phyloP scores from a whole-genome alignment of 92 coral and sea anemone genomes.

The Diadumene lineata region DNA sequence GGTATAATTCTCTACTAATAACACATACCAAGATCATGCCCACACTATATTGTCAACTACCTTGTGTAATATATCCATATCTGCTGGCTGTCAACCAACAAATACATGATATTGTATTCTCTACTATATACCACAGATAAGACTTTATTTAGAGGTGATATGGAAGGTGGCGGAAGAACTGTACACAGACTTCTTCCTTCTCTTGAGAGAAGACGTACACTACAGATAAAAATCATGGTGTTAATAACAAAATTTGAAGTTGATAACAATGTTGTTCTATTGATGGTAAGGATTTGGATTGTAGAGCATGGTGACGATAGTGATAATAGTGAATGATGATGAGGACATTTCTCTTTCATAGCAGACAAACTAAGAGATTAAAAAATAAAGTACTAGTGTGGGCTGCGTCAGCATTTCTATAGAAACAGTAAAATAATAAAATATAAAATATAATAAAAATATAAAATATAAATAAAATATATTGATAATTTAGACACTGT shows the following conservation, averaged over 20 bases:
- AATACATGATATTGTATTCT: conserved; percentile 87
- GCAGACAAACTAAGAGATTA: no score
- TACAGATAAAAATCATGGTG: conserved; percentile 5
- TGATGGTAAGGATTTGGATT: no score
- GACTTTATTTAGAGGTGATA: conserved; percentile 77
- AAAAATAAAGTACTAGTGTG: no score
- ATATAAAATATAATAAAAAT: no score
- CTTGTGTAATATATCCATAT: conserved; percentile 99
- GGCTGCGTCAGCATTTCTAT: no score
- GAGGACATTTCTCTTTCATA: no score
- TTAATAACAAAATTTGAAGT: no score
- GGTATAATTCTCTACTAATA: neutral
- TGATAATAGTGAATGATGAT: no score
- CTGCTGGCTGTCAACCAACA: conserved; percentile 76
- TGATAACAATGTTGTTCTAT: neutral
- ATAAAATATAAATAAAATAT: no score
- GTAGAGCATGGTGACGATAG: no score
- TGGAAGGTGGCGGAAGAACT: conserved; percentile 96
- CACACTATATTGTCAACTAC: conserved; percentile 21
- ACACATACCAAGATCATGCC: neutral
- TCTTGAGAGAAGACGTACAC: conserved; percentile 83
- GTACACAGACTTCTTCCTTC: conserved; percentile 74
- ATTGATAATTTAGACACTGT: no score
- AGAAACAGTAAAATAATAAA: no score
- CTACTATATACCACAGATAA: conserved; percentile 73